phyloP scores from a whole-genome alignment of 2,797 vertebrate species.

The Allobates femoralis region DNA sequence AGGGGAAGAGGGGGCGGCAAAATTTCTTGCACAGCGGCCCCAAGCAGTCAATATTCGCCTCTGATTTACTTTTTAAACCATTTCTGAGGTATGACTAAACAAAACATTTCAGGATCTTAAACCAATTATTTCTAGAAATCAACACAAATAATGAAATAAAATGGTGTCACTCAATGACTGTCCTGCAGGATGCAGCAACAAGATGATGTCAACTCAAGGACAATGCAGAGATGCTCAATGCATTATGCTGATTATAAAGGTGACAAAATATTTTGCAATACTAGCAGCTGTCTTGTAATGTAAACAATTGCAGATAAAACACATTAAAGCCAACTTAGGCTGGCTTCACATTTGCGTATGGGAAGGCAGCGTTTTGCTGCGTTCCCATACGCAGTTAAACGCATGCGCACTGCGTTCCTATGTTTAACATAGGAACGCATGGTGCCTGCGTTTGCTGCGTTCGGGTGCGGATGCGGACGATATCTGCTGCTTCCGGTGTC shows the following conservation, averaged over 20 bases:
- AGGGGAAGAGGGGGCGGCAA: too few relatives aligned
- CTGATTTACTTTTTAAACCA: neutral
- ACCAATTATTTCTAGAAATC: constrained; percentile 22
- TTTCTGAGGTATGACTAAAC: neutral
- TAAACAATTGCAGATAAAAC: neutral
- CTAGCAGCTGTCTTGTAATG: neutral
- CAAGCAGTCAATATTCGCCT: too few relatives aligned
- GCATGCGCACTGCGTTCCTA: too few relatives aligned
- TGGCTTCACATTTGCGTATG: too few relatives aligned
- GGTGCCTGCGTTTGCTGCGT: too few relatives aligned
- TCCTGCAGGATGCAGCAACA: neutral
- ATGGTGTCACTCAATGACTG: constrained; percentile 26
- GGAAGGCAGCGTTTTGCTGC: too few relatives aligned
- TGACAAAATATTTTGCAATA: neutral
- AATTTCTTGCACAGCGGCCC: too few relatives aligned
- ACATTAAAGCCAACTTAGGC: neutral
- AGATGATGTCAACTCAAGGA: constrained; percentile 31
- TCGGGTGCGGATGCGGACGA: too few relatives aligned
- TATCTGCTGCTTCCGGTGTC: too few relatives aligned
- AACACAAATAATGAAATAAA: constrained; percentile 35
- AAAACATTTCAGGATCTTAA: neutral
- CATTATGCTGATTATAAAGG: constrained; percentile 32
- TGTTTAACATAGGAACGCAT: too few relatives aligned
- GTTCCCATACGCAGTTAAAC: too few relatives aligned
- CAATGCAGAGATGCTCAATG: constrained; percentile 8